A percentile compares a stretch with the other conserved stretches of the same genome.
Conservation (phyloP, 2,113 vertebrate genomes). For the Pachypanchax playfairii region DNA sequence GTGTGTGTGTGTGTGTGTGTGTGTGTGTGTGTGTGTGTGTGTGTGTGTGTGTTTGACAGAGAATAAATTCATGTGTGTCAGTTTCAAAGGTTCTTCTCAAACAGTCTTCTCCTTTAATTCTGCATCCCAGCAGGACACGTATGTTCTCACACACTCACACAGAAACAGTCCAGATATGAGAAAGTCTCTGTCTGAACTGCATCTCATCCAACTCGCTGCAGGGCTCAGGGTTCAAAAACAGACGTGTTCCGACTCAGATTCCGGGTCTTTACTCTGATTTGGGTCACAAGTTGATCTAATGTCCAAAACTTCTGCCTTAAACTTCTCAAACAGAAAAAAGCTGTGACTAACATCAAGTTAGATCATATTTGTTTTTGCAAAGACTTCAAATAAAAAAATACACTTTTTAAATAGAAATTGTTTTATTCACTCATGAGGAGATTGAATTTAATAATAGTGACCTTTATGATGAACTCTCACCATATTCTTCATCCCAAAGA, state of each 20-base stretch:
- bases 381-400: too few relatives aligned
- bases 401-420: background rate
- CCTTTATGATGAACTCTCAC: constrained; percentile 30
- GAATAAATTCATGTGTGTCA: constrained; percentile 58
- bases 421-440: constrained; percentile 4
- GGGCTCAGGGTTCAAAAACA: too few relatives aligned
- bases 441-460: constrained; percentile 19
- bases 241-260: too few relatives aligned
- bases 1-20: background rate
- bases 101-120: constrained; percentile 68
- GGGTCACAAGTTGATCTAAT: too few relatives aligned
- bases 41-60: constrained; percentile 42
- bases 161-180: constrained; percentile 41
- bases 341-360: too few relatives aligned
- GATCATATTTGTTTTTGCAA: too few relatives aligned
- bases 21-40: constrained; percentile 19
- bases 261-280: too few relatives aligned
- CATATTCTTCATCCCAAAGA: constrained; percentile 49
- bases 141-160: constrained; percentile 27
- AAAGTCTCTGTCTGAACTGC: constrained; percentile 33
- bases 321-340: too few relatives aligned
- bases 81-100: constrained; percentile 68
- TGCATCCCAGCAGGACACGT: constrained; percentile 54
- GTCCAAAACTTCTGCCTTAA: too few relatives aligned
- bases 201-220: too few relatives aligned